Evolutionary conservation across 1,140 invertebrate genomes (phyloP).

Genomic region (Popillia japonica): DNA sequence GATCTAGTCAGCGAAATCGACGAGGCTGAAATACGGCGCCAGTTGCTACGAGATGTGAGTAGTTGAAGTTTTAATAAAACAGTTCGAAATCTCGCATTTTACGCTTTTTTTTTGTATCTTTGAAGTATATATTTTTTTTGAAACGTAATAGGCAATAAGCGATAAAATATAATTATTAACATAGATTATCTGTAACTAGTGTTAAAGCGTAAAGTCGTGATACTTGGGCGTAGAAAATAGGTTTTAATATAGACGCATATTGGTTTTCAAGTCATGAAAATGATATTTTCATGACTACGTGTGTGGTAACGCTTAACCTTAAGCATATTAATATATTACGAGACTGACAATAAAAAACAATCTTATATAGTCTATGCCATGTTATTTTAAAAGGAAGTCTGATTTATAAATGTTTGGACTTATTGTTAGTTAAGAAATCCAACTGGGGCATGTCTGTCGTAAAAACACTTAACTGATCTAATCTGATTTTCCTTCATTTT

Average conservation of each 20-base stretch:
- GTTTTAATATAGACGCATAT: neutral
- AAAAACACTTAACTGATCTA: no score
- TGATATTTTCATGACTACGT: neutral
- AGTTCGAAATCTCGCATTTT: neutral
- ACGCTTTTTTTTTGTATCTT: constrained; percentile 18
- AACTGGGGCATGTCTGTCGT: no score
- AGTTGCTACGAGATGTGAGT: constrained; percentile 80
- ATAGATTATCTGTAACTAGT: no score
- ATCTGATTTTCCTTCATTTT: no score
- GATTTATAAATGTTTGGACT: no score
- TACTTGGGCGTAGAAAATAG: neutral
- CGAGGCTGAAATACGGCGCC: constrained; percentile 76
- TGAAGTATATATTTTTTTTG: neutral
- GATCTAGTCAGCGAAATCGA: constrained; percentile 79
- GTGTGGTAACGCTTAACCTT: neutral
- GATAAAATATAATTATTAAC: no score
- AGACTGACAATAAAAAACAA: neutral
- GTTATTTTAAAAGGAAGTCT: neutral
- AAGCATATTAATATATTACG: neutral
- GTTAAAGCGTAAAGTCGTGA: neutral
- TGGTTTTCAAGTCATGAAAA: neutral
- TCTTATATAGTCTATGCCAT: neutral
- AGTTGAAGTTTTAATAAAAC: constrained; percentile 18
- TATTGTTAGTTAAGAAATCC: no score
- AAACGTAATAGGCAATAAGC: no score